Evolutionary conservation across 2,888 invertebrate genomes (phyloP), one percentile per base, ranked within the genome.

Genomic region (Caenorhabditis sinica): DNA sequence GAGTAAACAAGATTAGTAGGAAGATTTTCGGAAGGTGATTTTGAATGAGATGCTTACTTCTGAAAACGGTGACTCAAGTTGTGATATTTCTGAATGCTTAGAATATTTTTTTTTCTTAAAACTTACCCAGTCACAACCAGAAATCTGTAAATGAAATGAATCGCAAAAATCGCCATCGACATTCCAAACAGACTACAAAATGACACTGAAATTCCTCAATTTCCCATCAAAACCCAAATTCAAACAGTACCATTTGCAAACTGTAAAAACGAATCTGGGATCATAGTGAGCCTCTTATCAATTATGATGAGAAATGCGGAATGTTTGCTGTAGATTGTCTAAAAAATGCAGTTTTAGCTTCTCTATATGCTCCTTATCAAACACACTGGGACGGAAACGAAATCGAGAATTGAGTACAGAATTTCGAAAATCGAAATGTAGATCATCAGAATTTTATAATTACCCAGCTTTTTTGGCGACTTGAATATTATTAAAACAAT

Each of bases 121-220:
- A 61, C 33, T 36, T 13, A 61, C 36, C 36, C 36, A 20, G 36
- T 61, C 3, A 61, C 20, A n/a, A 43, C 71, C 40, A 71, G 15
- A 58, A 40, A 71, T 15, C 71, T 40, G 40, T 71, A 71, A 20
- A 71, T 36, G 23, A 71, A 71, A 43, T 71, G 71, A 28, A 71
- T 71, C 0, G 71, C 71, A 9, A 71, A 56, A 15, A 58, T 36
- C 13, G 71, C 56, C 43, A 71, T 40, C 1, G 71, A 58, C 25
- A 71, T 56, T 1, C 71, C 71, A 20, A 69, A 56, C n/a, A 69
- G 36, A 23, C 28, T 53, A 1, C 53, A 69, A 20, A 71, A 20
- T 23, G 56, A 6, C n/a, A 58, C 25, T 28, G 45, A 56, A 49
- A n/a, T n/a, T n/a, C n/a, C 43, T 1, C 2, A 36, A 20, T 3